A percentile compares a stretch with the other conserved stretches of the same genome.
Evolutionary conservation across 2,888 invertebrate species (phyloP).

Genomic region (Dryocosmus kuriphilus): DNA sequence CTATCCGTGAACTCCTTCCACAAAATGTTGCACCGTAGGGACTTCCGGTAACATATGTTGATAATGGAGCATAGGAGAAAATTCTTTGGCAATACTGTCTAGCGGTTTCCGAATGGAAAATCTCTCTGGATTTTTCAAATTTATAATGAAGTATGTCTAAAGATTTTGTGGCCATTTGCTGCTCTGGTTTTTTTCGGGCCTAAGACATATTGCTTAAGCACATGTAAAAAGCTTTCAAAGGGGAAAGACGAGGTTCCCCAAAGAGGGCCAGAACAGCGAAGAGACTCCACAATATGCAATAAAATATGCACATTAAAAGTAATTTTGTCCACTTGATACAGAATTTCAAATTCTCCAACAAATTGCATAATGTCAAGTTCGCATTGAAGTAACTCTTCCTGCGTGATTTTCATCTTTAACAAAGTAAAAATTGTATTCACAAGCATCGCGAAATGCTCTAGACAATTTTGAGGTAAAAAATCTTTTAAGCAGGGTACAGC

Average conservation of each 20-base stretch:
- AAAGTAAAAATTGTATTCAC: slow-evolving; percentile 37
- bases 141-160: slow-evolving; percentile 24
- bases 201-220: slow-evolving; percentile 39
- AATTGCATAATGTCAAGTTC: slow-evolving; percentile 51
- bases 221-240: slow-evolving; percentile 48
- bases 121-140: neutral
- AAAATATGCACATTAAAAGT: slow-evolving; percentile 56
- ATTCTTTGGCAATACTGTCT: slow-evolving; percentile 4
- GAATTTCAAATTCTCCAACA: slow-evolving; percentile 46
- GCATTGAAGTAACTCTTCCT: slow-evolving; percentile 48
- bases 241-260: slow-evolving; percentile 53
- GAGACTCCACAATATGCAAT: slow-evolving; percentile 50
- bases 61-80: neutral
- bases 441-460: slow-evolving; percentile 39
- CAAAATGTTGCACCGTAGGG: neutral
- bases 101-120: slow-evolving; percentile 8
- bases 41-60: neutral
- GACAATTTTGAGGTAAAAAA: slow-evolving; percentile 20
- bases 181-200: slow-evolving; percentile 47
- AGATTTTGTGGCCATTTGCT: slow-evolving; percentile 45
- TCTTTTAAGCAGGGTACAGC: slow-evolving; percentile 28
- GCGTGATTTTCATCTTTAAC: slow-evolving; percentile 42
- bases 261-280: slow-evolving; percentile 51
- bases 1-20: neutral
- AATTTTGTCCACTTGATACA: slow-evolving; percentile 49